These are phyloP conservation scores for Forbesichthys agassizii DNA, from an alignment of 2,113 vertebrate species.

Conservation along the genomic window DNA sequence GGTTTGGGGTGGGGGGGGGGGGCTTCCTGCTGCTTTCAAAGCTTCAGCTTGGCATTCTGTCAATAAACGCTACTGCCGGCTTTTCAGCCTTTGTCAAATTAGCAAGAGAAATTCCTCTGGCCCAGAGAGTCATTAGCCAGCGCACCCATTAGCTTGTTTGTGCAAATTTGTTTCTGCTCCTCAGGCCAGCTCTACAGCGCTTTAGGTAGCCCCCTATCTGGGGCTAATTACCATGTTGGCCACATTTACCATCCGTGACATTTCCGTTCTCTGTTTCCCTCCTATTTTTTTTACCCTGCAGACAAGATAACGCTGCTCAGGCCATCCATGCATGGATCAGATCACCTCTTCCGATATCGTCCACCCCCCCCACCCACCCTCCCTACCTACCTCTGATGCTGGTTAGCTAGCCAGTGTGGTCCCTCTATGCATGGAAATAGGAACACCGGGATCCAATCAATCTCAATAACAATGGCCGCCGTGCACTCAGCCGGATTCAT, in stretches of 20 bases:
- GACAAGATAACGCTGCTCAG: conserved; percentile 67
- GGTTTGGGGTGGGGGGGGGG: conserved; percentile 21
- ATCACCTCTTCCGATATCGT: conserved; percentile 61
- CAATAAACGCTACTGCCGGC: conserved; percentile 60
- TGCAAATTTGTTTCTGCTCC: conserved; percentile 61
- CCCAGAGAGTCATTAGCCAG: conserved; percentile 67
- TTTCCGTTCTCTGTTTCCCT: conserved; percentile 65
- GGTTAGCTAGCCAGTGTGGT: conserved; percentile 57
- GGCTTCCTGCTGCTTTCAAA: conserved; percentile 51
- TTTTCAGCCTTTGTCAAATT: conserved; percentile 75
- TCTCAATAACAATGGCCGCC: conserved; percentile 10
- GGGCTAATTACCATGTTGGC: conserved; percentile 71
- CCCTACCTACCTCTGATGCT: conserved; percentile 44
- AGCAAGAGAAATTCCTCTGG: conserved; percentile 72
- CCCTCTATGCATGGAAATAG: conserved; percentile 56
- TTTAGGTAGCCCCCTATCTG: conserved; percentile 45
- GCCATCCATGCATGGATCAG: conserved; percentile 64
- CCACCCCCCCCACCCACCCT: conserved; percentile 47
- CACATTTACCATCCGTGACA: conserved; percentile 72
- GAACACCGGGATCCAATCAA: conserved; percentile 52
- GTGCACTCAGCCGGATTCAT: too few species aligned
- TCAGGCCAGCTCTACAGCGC: conserved; percentile 32
- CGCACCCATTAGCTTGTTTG: conserved; percentile 71
- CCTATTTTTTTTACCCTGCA: conserved; percentile 41
- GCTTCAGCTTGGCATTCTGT: conserved; percentile 58